Percentiles rank a stretch among this genome's conserved stretches.
Conservation (phyloP, 2,888 invertebrate species). For the Rhyacophila evoluta region DNA sequence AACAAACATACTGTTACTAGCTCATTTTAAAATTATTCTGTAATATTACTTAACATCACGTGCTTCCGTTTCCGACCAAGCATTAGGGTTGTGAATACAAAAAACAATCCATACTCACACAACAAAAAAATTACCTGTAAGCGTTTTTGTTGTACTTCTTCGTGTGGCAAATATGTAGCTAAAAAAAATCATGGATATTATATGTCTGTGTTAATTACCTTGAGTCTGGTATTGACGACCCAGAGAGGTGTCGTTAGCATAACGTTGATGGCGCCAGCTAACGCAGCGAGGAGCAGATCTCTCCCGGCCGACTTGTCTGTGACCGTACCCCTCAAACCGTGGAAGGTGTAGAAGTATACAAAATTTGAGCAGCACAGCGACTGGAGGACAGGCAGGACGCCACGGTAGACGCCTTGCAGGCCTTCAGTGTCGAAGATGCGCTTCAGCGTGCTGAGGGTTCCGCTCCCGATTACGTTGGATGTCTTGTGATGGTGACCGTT, state of each 20-base stretch:
- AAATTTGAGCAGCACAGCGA: conserved; percentile 91
- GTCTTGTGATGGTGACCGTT: conserved; percentile 31
- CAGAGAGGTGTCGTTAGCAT: conserved; percentile 89
- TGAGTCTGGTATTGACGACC: conserved; percentile 92
- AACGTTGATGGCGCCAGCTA: conserved; percentile 88
- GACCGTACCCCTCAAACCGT: conserved; percentile 76
- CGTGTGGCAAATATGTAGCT: no score
- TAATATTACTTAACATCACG: no score
- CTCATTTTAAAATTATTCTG: no score
- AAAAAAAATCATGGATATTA: not conserved
- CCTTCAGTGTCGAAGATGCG: conserved; percentile 77
- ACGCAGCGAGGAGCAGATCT: conserved; percentile 81
- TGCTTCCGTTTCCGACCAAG: no score
- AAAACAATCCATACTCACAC: no score
- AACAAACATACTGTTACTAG: no score
- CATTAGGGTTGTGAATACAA: no score
- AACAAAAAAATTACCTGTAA: no score
- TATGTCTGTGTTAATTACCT: conserved; percentile 74
- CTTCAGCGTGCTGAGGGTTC: conserved; percentile 56
- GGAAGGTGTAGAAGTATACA: conserved; percentile 95
- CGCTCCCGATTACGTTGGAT: conserved; percentile 30
- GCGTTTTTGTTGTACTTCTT: no score
- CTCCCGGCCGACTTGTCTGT: conserved; percentile 72
- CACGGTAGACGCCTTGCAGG: conserved; percentile 78
- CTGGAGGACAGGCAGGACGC: conserved; percentile 84